These are phyloP conservation scores for Masnerella sp. DNA, from an alignment of 2,888 invertebrate species.

Conservation along the genomic window DNA sequence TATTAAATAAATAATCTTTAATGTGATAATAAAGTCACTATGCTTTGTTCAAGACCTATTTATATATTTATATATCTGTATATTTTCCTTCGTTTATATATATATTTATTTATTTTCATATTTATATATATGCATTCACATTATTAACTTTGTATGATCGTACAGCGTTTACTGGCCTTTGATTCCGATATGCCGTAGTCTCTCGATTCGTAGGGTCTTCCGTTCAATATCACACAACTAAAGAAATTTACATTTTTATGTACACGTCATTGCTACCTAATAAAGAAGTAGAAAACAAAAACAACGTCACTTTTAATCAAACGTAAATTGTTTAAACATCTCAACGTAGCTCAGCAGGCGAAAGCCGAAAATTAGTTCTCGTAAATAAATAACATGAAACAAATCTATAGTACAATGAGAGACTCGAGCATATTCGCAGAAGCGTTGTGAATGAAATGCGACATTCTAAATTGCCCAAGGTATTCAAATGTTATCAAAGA, in stretches of 20 bases:
- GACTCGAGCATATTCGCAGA: constrained; percentile 34
- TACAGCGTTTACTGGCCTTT: constrained; percentile 57
- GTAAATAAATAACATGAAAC: no score
- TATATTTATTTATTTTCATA: constrained; percentile 65
- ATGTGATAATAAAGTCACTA: constrained; percentile 75
- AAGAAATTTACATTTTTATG: constrained; percentile 44
- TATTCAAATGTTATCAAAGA: constrained; percentile 22
- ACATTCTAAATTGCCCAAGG: constrained; percentile 36
- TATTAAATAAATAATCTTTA: constrained; percentile 77
- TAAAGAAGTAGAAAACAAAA: constrained; percentile 5
- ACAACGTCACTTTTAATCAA: constrained; percentile 11
- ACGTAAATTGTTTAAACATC: no score
- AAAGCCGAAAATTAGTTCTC: no score
- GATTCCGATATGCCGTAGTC: constrained; percentile 37
- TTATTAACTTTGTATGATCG: constrained; percentile 60
- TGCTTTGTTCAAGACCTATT: constrained; percentile 67
- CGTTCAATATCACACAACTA: constrained; percentile 36
- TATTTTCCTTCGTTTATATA: constrained; percentile 66
- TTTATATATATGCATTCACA: constrained; percentile 69
- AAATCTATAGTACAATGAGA: no score
- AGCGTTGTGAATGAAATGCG: constrained; percentile 27
- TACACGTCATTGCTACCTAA: constrained; percentile 31
- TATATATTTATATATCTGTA: constrained; percentile 69
- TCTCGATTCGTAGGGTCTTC: constrained; percentile 18
- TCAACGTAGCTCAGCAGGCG: no score